Percentiles rank a stretch among this genome's conserved stretches.
Evolutionary conservation across 1,140 invertebrate genomes (phyloP).

Genomic region (Pteromalus puparum): DNA sequence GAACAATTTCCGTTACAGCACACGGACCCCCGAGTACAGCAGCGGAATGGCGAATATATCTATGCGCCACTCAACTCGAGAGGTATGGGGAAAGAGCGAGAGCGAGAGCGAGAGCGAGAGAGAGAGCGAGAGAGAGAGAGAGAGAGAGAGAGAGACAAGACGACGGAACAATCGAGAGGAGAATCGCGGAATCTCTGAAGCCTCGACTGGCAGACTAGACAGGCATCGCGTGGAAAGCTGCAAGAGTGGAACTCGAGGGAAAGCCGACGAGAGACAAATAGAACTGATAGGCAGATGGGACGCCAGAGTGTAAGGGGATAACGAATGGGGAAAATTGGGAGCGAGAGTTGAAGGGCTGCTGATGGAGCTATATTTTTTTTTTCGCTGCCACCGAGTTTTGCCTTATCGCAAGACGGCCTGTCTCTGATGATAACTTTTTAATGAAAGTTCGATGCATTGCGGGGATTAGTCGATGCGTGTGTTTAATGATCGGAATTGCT

Average conservation of each 20-base stretch:
- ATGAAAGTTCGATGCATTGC: neutral
- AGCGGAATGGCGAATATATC: neutral
- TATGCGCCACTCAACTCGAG: neutral
- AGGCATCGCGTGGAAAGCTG: neutral
- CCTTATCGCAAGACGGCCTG: neutral
- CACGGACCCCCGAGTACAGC: neutral
- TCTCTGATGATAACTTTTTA: neutral
- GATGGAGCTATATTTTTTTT: neutral
- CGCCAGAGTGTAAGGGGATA: neutral
- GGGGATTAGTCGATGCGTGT: neutral
- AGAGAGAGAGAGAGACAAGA: neutral
- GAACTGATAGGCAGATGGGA: constrained; percentile 17
- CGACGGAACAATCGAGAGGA: constrained; percentile 20
- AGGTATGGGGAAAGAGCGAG: neutral
- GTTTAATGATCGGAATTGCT: neutral
- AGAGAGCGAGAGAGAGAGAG: too few species aligned
- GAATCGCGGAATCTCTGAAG: constrained; percentile 4
- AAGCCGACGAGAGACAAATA: constrained; percentile 13
- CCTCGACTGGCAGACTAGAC: neutral
- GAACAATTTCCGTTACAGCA: constrained; percentile 27
- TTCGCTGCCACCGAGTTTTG: too few species aligned
- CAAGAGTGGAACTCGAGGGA: neutral
- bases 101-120: neutral
- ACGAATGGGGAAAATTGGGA: neutral
- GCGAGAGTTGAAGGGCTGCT: neutral